phyloP scores from a whole-genome alignment of 2,797 vertebrate genomes.

The Siniperca obscura region DNA sequence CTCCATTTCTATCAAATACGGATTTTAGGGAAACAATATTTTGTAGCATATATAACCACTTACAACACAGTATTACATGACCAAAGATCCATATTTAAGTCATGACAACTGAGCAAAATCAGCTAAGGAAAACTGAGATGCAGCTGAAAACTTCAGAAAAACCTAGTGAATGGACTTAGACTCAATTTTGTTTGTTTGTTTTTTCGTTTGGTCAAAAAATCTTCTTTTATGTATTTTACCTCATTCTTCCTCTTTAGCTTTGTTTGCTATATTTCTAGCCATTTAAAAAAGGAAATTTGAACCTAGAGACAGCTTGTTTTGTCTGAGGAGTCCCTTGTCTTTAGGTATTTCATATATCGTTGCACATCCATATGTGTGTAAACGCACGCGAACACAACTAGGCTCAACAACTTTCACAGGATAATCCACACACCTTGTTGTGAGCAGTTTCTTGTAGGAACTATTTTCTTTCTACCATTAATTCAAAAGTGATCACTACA shows the following conservation, averaged over 20 bases:
- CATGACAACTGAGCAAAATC: not conserved
- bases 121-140: not conserved
- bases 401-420: not conserved
- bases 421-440: too few relatives aligned
- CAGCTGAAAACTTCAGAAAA: not conserved
- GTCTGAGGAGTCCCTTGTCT: not conserved
- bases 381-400: not conserved
- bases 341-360: not conserved
- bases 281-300: too few relatives aligned
- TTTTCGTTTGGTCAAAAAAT: not conserved
- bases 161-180: too few relatives aligned
- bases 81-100: not conserved
- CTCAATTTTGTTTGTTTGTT: too few relatives aligned
- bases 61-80: not conserved
- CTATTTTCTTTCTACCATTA: too few relatives aligned
- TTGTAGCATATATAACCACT: not conserved
- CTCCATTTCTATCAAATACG: not conserved
- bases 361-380: not conserved
- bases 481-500: too few relatives aligned
- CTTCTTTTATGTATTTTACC: not conserved
- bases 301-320: not conserved
- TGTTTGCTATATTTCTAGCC: not conserved
- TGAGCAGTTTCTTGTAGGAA: too few relatives aligned
- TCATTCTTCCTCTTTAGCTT: not conserved
- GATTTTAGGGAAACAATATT: not conserved